These are phyloP conservation scores for Mirza zaza DNA, from an alignment of 2,113 vertebrate species.

Conservation along the genomic window DNA sequence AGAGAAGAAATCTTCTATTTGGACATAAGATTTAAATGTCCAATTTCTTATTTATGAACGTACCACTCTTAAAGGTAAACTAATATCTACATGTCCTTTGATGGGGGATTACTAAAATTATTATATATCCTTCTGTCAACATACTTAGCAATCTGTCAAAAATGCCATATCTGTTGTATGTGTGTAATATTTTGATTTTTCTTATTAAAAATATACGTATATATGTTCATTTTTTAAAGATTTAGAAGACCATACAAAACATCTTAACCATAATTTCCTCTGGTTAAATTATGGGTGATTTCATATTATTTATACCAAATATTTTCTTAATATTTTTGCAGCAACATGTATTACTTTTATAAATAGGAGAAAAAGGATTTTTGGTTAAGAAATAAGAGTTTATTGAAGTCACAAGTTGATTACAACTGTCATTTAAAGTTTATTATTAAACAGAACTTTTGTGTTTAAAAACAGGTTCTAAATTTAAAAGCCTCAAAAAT, in stretches of 20 bases:
- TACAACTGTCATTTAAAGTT: slow-evolving; percentile 35
- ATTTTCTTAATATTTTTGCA: slow-evolving; percentile 31
- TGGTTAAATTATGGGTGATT: background rate
- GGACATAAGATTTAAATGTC: background rate
- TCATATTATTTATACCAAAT: slow-evolving; percentile 19
- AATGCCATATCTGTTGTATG: background rate
- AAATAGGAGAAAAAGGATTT: background rate
- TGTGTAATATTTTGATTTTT: slow-evolving; percentile 43
- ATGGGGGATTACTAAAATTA: background rate
- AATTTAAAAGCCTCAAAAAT: slow-evolving; percentile 8
- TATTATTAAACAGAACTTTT: background rate
- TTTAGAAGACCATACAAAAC: background rate
- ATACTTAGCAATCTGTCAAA: background rate
- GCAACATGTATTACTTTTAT: slow-evolving; percentile 14
- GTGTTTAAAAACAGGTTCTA: slow-evolving; percentile 14
- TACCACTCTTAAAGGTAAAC: background rate
- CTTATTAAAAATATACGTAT: background rate
- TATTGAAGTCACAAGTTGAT: slow-evolving; percentile 27
- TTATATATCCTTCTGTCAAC: background rate
- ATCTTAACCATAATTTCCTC: slow-evolving; percentile 34
- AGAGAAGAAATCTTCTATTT: background rate
- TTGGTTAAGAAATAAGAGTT: slow-evolving; percentile 21
- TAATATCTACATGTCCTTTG: background rate
- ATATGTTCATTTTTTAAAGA: background rate
- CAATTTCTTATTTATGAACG: background rate